Evolutionary conservation across 1,140 invertebrate genomes (phyloP).

Genomic region (Phenacoccus solenopsis): DNA sequence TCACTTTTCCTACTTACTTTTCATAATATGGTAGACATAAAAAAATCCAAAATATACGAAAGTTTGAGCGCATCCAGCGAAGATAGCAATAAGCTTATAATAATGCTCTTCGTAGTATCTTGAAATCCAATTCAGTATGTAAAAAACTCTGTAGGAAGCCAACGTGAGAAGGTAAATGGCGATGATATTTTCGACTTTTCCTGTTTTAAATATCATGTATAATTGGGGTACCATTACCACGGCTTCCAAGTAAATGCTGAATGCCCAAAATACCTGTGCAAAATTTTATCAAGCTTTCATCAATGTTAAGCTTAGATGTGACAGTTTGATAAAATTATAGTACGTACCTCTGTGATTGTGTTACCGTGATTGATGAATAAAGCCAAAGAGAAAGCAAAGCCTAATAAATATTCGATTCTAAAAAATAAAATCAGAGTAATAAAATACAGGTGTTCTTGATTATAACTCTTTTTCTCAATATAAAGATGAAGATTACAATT

Average conservation of each 20-base stretch:
- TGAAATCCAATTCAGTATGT: slow-evolving; percentile 98
- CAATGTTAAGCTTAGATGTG: neutral
- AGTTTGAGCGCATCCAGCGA: slow-evolving; percentile 92
- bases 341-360: slow-evolving; percentile 73
- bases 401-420: slow-evolving; percentile 85
- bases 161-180: slow-evolving; percentile 98
- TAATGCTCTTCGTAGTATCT: slow-evolving; percentile 87
- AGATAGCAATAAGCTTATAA: slow-evolving; percentile 92
- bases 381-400: slow-evolving; percentile 74
- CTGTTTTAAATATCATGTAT: slow-evolving; percentile 97
- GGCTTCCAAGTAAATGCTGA: slow-evolving; percentile 98
- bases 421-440: slow-evolving; percentile 30
- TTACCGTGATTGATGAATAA: slow-evolving; percentile 94
- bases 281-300: neutral
- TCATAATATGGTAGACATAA: no score
- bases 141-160: slow-evolving; percentile 89
- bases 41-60: slow-evolving; percentile 99
- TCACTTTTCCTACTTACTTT: no score
- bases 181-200: slow-evolving; percentile 98
- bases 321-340: neutral
- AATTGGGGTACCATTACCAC: slow-evolving; percentile 97
- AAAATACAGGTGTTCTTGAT: slow-evolving; percentile 9
- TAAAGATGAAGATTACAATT: neutral
- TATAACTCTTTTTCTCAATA: neutral
- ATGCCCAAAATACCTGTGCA: slow-evolving; percentile 93